Evolutionary conservation across 37 sponge, comb jelly and placozoan species (phyloP).

Genomic region (Lycopodina hypogea): DNA sequence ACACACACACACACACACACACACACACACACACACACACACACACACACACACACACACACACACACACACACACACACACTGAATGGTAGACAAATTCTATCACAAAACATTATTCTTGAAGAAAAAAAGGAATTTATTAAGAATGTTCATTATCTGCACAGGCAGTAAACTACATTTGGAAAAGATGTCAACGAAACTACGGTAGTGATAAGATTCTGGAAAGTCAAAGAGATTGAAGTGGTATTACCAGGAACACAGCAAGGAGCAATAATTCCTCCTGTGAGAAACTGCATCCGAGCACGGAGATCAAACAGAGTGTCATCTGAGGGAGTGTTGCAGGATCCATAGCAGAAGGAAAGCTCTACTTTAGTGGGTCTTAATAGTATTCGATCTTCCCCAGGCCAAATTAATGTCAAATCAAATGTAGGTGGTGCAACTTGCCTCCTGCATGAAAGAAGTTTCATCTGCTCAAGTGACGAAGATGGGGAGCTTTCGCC

Average conservation of each 20-base stretch:
- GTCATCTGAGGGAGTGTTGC: too few relatives aligned
- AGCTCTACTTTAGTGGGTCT: not conserved
- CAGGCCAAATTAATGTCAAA: too few relatives aligned
- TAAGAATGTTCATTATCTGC: not conserved
- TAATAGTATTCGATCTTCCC: not conserved
- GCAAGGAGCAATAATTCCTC: constrained; percentile 15
- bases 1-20: too few relatives aligned
- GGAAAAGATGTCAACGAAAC: not conserved
- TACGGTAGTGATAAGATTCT: not conserved
- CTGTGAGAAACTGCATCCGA: not conserved
- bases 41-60: too few relatives aligned
- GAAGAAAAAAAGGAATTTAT: too few relatives aligned
- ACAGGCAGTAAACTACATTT: not conserved
- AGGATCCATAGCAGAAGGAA: constrained; percentile 24
- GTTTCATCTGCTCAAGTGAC: not conserved
- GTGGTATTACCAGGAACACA: constrained; percentile 9
- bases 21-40: too few relatives aligned
- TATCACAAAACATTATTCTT: too few relatives aligned
- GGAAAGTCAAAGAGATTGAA: not conserved
- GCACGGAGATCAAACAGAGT: not conserved
- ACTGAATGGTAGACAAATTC: too few relatives aligned
- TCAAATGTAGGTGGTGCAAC: too few relatives aligned
- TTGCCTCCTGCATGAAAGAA: not conserved
- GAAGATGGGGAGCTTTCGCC: not conserved
- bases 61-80: too few relatives aligned